Evolutionary conservation across 1,140 invertebrate genomes (phyloP).

Genomic region (Eurosta solidaginis): DNA sequence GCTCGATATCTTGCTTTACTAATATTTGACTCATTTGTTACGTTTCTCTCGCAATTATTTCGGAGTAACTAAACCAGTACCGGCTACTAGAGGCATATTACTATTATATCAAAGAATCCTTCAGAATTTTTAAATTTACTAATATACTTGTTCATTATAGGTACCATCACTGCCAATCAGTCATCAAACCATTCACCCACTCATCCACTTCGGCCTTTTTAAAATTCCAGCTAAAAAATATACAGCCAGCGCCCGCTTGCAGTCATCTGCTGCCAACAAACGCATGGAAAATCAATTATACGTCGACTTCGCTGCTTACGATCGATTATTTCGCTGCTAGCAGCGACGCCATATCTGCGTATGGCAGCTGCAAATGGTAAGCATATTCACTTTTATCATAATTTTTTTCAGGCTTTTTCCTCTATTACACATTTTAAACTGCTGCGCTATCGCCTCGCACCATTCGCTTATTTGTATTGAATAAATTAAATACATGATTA

Average conservation of each 20-base stretch:
- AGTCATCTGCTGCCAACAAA: not conserved
- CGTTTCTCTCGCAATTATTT: too few relatives aligned
- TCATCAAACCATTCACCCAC: not conserved
- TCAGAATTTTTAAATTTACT: not conserved
- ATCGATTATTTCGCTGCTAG: not conserved
- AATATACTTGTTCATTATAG: not conserved
- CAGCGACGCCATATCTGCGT: not conserved
- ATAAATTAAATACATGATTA: not conserved
- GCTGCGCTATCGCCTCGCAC: not conserved
- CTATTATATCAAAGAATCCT: not conserved
- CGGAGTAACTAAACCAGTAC: too few relatives aligned
- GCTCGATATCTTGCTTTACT: too few relatives aligned
- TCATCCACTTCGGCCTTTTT: not conserved
- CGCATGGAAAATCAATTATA: conserved; percentile 22
- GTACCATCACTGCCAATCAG: not conserved
- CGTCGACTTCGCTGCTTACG: not conserved
- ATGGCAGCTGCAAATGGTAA: not conserved
- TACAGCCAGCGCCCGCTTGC: not conserved
- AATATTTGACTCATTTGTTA: too few relatives aligned
- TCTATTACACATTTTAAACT: not conserved
- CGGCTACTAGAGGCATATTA: not conserved
- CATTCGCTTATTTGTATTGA: not conserved
- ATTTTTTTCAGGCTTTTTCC: not conserved
- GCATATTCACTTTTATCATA: not conserved
- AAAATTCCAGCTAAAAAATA: not conserved